Evolutionary conservation across 1,140 invertebrate genomes (phyloP), one percentile per base, ranked within the genome.

Genomic region (Medauroidea extradentata): DNA sequence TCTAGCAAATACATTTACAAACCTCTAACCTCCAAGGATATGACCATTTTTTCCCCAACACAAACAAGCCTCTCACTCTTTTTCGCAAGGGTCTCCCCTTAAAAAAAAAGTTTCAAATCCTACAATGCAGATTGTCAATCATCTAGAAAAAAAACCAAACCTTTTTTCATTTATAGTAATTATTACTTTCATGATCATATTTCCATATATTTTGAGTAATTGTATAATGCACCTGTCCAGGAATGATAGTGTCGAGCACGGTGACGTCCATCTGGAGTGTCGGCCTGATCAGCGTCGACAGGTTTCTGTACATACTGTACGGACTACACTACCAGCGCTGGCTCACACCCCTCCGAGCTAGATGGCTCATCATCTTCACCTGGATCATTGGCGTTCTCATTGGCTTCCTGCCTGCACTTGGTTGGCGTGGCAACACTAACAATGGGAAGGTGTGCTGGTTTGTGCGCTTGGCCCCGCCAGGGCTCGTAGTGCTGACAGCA

Each of bases 201-300:
- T n/a, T n/a, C n/a, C n/a, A n/a, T n/a, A n/a, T n/a, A n/a, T n/a
- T n/a, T n/a, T n/a, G n/a, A n/a, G n/a, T n/a, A n/a, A n/a, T n/a
- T n/a, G n/a, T n/a, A n/a, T n/a, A n/a, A n/a, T n/a, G n/a, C n/a
- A n/a, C n/a, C n/a, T n/a, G n/a, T n/a, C n/a, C 65, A 83, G 81
- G 80, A 53, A 72, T 81, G 74, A 73, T 82, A 24, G 79, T 81
- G 16, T 78, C 79, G 56, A 78, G 78, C 21, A 78, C 79, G 0
- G 69, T 83, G 65, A 78, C 79, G n/a, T 82, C 81, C 2, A 77
- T 82, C 24, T 81, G 81, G 64, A 82, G 78, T 24, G 78, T 83
- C 0, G 79, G 75, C 2, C 64, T 83, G n/a, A 80, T 83, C 53
- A 80, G 77, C 27, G 67, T 82, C 2, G 81, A 83, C 61, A 68